These are phyloP conservation scores for Brachionus asplanchnoidis DNA, from an alignment of 1,140 invertebrate species.

Conservation along the genomic window DNA sequence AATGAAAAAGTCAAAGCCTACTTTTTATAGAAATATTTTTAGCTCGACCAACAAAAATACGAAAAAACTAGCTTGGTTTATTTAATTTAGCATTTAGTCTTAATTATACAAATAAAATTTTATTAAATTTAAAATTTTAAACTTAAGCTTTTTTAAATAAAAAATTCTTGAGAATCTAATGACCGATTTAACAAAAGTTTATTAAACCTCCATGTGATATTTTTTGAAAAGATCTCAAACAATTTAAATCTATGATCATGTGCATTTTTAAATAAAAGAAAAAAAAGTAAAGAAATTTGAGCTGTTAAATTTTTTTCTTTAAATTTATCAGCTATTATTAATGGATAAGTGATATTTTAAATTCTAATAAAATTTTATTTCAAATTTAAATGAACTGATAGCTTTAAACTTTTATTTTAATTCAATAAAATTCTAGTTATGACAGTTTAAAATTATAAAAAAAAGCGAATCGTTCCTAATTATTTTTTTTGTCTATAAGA, in stretches of 20 bases:
- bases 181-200: not conserved
- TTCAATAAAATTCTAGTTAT: not conserved
- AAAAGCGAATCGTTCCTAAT: not conserved
- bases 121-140: slow-evolving; percentile 14
- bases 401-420: not conserved
- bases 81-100: slow-evolving; percentile 36
- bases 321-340: not conserved
- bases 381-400: not conserved
- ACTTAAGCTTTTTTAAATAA: slow-evolving; percentile 3
- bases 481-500: not conserved
- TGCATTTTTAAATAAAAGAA: not conserved
- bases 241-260: not conserved
- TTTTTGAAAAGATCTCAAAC: not conserved
- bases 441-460: not conserved
- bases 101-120: slow-evolving; percentile 32
- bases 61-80: not conserved
- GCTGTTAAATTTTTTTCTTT: not conserved
- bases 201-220: not conserved
- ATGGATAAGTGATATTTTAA: not conserved
- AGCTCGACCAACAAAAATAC: not conserved
- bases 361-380: not conserved
- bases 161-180: slow-evolving; percentile 24
- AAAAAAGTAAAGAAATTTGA: not conserved
- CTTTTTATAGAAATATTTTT: not conserved
- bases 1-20: slow-evolving; percentile 20